Evolutionary conservation across 1,140 invertebrate genomes (phyloP).

Genomic region (Lethocerus indicus): DNA sequence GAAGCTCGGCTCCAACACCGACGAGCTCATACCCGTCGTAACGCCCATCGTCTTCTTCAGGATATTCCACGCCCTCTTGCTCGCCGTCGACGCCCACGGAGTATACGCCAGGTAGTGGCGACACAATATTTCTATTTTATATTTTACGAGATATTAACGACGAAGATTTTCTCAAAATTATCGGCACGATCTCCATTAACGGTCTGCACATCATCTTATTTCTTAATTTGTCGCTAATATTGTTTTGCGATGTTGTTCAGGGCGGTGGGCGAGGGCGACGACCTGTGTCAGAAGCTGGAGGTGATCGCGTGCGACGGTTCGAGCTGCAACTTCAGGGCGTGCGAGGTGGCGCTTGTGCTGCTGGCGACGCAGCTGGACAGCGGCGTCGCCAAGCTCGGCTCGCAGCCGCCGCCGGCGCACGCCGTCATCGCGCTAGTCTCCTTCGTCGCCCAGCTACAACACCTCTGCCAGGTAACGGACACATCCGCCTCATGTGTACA

Average conservation of each 20-base stretch:
- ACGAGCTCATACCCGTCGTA: conserved; percentile 33
- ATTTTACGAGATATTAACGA: not conserved
- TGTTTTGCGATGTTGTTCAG: conserved; percentile 1
- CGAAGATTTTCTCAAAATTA: not conserved
- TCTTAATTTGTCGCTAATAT: not conserved
- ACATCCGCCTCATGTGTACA: too few relatives aligned
- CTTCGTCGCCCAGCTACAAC: conserved; percentile 32
- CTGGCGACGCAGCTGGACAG: conserved; percentile 44
- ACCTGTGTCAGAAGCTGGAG: conserved; percentile 45
- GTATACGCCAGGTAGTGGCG: conserved; percentile 17
- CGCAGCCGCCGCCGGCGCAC: conserved; percentile 21
- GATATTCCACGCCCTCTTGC: conserved; percentile 40
- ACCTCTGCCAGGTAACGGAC: too few relatives aligned
- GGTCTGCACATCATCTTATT: not conserved
- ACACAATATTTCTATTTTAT: too few relatives aligned
- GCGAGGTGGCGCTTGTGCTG: conserved; percentile 50
- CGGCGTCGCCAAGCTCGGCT: conserved; percentile 18
- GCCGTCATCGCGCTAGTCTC: conserved; percentile 28
- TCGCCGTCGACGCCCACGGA: conserved; percentile 13
- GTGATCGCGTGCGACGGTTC: conserved; percentile 50
- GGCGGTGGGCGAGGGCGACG: conserved; percentile 24
- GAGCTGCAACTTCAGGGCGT: conserved; percentile 43
- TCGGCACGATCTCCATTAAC: not conserved
- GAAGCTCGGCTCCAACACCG: conserved; percentile 44
- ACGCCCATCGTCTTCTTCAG: conserved; percentile 47